Base-by-base conservation (phyloP, 1,140 invertebrate genomes). In the Dermatophagoides farinae region DNA sequence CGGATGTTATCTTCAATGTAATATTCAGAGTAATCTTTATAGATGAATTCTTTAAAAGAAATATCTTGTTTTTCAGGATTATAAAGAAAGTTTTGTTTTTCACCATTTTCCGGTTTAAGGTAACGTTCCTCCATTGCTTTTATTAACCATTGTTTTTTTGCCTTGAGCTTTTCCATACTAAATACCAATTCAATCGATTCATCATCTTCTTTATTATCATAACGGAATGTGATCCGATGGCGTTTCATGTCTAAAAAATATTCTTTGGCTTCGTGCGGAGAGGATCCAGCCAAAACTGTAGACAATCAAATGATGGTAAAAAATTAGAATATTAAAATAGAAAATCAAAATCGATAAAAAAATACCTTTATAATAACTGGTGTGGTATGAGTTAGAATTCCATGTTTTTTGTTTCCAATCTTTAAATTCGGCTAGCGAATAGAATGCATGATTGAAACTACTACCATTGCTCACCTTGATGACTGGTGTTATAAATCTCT, bases 401-500 rank as follows among this genome's bases (percentile, higher is more conserved):
- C 83, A 78, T 0, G 86, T 97, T 65, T 82, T 80, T 22, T 75
- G 76, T 68, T 95, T 93, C 96, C 96, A 99, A 70, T 93, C 89
- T 65, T 97, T 87, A 74, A 97, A 97, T 74, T 99, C 96, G 0
- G 96, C 95, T 64, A 99, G 73, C 25, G 92, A 97, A 75, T 89
- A 99, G 70, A 99, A 99, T 10, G 86, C 82, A 6, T 6, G 16
- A 39, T 38, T 55, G 64, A 88, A 78, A 51, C 74, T 74, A n/a
- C n/a, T n/a, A 58, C 83, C 84, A 72, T 98, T 98, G 0, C 78
- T 81, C 0, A 86, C 93, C 78, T 98, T 99, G 0, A 99, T 89
- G 70, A 99, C 96, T 1, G 96, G 96, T 4, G 96, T 99, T 65
- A 99, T 99, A 68, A 99, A 99, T 74, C 98, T 90, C 69, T 98